A percentile compares a stretch with the other conserved stretches of the same genome.
Evolutionary conservation across 2,113 vertebrate species (phyloP).

Genomic region (Orthonyx spaldingii): DNA sequence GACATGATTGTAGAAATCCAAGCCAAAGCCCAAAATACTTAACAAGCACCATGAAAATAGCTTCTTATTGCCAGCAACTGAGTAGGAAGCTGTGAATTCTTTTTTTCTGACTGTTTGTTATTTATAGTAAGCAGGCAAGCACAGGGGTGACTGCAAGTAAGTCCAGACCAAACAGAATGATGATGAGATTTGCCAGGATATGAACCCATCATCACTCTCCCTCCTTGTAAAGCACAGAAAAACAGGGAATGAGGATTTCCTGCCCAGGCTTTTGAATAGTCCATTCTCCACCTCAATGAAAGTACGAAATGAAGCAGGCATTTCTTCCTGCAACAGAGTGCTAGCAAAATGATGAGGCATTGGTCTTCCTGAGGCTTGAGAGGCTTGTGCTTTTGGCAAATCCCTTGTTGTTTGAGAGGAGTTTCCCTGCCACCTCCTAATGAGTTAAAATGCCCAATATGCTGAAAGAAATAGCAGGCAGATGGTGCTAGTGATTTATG

Average conservation of each 20-base stretch:
- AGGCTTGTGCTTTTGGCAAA: not conserved
- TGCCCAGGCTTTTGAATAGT: not conserved
- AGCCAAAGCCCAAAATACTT: not conserved
- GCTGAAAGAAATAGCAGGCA: not conserved
- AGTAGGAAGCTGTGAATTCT: not conserved
- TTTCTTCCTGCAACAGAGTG: not conserved
- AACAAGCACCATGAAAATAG: not conserved
- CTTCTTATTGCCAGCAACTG: not conserved
- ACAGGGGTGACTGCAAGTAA: not conserved
- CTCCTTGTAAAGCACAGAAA: not conserved
- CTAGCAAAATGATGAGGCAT: not conserved
- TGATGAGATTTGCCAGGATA: not conserved
- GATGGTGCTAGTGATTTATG: constrained; percentile 50
- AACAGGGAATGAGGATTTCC: not conserved
- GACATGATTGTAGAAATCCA: not conserved
- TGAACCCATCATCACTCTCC: not conserved
- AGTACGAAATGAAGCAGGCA: not conserved
- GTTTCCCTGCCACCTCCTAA: not conserved
- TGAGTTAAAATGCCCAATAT: not conserved
- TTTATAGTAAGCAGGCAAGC: not conserved
- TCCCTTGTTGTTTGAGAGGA: not conserved
- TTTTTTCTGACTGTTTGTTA: not conserved
- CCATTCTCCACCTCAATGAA: not conserved
- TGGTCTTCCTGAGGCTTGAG: not conserved
- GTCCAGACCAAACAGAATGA: not conserved